Percentiles rank a stretch among this genome's conserved stretches.
phyloP scores from a whole-genome alignment of 2,888 invertebrate species.

The Bimastos eiseni region DNA sequence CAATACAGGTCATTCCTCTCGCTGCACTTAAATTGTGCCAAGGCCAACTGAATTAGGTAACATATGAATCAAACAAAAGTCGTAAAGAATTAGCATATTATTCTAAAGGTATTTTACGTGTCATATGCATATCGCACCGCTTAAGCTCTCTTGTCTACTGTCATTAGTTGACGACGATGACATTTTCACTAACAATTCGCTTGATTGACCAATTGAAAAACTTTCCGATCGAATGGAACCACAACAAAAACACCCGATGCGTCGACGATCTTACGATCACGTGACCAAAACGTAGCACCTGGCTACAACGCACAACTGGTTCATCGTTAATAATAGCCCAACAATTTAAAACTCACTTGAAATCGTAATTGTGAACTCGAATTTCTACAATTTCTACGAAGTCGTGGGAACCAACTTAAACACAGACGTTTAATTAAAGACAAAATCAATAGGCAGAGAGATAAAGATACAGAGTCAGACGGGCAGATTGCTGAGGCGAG shows the following conservation, averaged over 20 bases:
- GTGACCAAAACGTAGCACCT: neutral
- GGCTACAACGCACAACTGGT: neutral
- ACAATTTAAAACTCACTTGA: neutral
- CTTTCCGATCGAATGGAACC: neutral
- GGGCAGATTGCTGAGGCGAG: no score
- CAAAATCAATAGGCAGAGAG: no score
- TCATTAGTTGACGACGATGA: neutral
- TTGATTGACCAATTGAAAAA: neutral
- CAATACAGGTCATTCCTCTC: neutral
- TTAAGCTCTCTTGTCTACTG: neutral
- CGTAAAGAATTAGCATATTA: neutral
- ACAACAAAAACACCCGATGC: neutral
- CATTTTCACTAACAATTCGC: neutral
- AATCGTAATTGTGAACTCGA: no score
- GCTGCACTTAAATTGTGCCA: neutral
- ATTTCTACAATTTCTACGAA: no score
- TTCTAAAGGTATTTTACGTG: neutral
- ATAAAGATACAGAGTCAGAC: no score
- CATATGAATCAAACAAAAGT: neutral
- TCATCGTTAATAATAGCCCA: neutral
- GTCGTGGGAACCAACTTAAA: no score
- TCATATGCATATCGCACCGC: neutral
- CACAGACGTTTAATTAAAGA: no score
- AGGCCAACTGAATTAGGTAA: neutral
- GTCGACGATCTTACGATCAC: neutral